Conservation (phyloP, 2,113 vertebrate genomes). For the Spea multiplicata region DNA sequence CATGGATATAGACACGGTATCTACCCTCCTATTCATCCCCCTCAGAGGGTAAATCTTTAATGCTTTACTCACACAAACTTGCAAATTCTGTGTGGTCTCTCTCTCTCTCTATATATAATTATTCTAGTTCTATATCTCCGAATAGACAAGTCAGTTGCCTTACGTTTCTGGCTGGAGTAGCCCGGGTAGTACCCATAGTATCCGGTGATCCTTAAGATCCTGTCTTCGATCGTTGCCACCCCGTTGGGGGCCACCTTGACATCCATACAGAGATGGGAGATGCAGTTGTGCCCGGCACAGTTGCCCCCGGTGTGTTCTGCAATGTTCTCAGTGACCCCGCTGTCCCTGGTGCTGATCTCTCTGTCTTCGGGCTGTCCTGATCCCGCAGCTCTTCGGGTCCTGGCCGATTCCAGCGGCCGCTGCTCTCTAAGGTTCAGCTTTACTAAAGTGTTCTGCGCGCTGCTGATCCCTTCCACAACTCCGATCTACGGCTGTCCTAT, state of each 20-base stretch:
- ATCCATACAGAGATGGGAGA: slow-evolving; percentile 66
- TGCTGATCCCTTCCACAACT: too few species aligned
- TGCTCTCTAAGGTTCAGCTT: slow-evolving; percentile 39
- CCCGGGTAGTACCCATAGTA: slow-evolving; percentile 97
- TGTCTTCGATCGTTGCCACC: slow-evolving; percentile 92
- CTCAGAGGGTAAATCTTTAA: too few species aligned
- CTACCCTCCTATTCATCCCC: too few species aligned
- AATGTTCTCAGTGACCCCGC: background rate
- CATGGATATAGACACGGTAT: too few species aligned
- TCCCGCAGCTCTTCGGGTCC: slow-evolving; percentile 20
- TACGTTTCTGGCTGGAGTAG: slow-evolving; percentile 95
- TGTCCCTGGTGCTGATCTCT: background rate
- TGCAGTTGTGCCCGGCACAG: background rate
- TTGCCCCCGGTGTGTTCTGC: background rate
- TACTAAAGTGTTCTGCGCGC: background rate
- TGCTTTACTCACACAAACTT: too few species aligned
- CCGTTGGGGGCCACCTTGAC: slow-evolving; percentile 88
- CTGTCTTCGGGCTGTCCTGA: slow-evolving; percentile 29
- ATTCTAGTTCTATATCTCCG: too few species aligned
- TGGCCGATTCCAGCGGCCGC: slow-evolving; percentile 1
- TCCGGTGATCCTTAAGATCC: slow-evolving; percentile 94
- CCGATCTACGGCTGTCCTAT: slow-evolving; percentile 22
- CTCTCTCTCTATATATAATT: too few species aligned
- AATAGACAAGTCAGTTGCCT: slow-evolving; percentile 54
- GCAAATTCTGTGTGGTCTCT: too few species aligned